Conservation (phyloP, 2,113 vertebrate genomes). For the Cinclus mexicanus region DNA sequence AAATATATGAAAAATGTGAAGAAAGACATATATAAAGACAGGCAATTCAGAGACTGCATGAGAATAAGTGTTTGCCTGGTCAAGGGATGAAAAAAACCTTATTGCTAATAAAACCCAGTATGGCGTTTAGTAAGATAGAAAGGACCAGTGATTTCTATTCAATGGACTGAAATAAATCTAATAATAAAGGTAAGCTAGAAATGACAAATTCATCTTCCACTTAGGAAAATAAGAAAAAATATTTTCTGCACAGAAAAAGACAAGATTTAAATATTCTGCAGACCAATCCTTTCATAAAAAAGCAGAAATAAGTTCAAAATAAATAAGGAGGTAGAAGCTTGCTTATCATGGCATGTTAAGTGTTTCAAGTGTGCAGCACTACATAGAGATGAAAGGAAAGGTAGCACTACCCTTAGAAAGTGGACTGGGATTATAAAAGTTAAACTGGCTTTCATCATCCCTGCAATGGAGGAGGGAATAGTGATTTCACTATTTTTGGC, state of each 20-base stretch:
- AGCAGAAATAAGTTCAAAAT: not conserved
- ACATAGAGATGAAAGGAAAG: not conserved
- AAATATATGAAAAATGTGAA: not conserved
- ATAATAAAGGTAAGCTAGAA: not conserved
- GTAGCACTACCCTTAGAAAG: not conserved
- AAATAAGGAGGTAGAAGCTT: not conserved
- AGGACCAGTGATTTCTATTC: not conserved
- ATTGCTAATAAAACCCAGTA: not conserved
- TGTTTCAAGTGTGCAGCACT: not conserved
- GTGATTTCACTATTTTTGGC: conserved; percentile 45
- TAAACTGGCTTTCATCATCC: not conserved
- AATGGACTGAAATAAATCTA: not conserved
- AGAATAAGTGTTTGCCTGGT: not conserved
- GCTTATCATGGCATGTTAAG: not conserved
- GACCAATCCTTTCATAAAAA: not conserved
- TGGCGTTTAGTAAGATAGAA: not conserved
- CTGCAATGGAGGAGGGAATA: not conserved
- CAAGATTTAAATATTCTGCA: not conserved
- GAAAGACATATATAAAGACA: not conserved
- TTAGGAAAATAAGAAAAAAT: not conserved
- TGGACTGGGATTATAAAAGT: not conserved
- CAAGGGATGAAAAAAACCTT: not conserved
- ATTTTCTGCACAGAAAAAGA: not conserved
- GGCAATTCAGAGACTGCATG: not conserved
- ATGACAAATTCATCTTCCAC: not conserved